These are phyloP conservation scores for Agrotis exclamationis DNA, from an alignment of 2,888 invertebrate species.

Conservation along the genomic window DNA sequence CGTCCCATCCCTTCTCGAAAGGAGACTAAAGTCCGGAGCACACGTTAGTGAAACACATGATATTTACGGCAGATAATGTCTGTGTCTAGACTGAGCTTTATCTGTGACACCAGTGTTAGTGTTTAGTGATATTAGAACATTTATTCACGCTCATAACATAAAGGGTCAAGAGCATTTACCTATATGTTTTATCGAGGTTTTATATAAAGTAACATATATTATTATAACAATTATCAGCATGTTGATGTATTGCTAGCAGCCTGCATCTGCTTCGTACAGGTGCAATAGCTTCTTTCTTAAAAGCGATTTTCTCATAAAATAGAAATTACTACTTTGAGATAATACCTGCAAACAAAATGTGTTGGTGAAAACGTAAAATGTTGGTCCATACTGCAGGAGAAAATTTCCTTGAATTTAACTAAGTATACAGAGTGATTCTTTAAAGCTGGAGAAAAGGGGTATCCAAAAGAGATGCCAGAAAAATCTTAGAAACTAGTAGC, in stretches of 20 bases:
- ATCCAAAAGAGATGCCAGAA: too few relatives aligned
- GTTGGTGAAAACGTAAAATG: too few relatives aligned
- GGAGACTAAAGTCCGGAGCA: slow-evolving; percentile 33
- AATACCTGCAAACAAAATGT: too few relatives aligned
- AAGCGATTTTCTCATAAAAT: too few relatives aligned
- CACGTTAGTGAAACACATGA: slow-evolving; percentile 46
- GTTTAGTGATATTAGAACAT: slow-evolving; percentile 39
- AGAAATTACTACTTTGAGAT: too few relatives aligned
- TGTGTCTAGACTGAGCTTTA: slow-evolving; percentile 60
- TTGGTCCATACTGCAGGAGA: too few relatives aligned
- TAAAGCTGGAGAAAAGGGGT: too few relatives aligned
- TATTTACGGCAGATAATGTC: slow-evolving; percentile 47
- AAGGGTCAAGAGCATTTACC: slow-evolving; percentile 19
- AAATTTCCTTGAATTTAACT: too few relatives aligned
- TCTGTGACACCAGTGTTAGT: slow-evolving; percentile 33
- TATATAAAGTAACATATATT: background rate
- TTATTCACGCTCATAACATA: slow-evolving; percentile 17
- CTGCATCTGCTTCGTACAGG: background rate
- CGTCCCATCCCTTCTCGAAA: slow-evolving; percentile 12
- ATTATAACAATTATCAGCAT: too few relatives aligned
- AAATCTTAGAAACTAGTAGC: too few relatives aligned
- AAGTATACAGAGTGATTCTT: too few relatives aligned
- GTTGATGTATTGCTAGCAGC: too few relatives aligned
- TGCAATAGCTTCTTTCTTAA: background rate
- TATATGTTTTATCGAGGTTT: slow-evolving; percentile 1